Conservation (phyloP, 2,888 invertebrate species). For the Saturnia japonica region DNA sequence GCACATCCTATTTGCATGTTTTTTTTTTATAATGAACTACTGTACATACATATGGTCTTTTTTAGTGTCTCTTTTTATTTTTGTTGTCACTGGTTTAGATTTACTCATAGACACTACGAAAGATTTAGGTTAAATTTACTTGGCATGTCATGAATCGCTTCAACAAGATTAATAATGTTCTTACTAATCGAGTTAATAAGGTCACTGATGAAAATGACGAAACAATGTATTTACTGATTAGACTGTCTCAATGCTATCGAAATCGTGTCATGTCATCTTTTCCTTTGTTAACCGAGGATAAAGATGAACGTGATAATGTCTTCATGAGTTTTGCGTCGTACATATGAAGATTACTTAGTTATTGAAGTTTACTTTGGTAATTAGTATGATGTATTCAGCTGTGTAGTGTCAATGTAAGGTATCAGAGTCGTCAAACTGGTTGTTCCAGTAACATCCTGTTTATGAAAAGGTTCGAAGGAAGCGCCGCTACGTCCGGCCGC, state of each 20-base stretch:
- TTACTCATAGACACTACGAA: neutral
- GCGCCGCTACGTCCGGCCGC: constrained; percentile 82
- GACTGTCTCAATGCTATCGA: constrained; percentile 45
- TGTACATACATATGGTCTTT: neutral
- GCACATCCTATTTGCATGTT: neutral
- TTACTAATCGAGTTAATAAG: constrained; percentile 36
- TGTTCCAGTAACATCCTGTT: constrained; percentile 66
- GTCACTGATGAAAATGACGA: constrained; percentile 50
- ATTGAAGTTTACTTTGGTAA: neutral
- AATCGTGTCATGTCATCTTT: constrained; percentile 61
- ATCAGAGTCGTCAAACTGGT: constrained; percentile 42
- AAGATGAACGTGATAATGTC: constrained; percentile 44
- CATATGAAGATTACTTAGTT: constrained; percentile 7
- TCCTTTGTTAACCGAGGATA: constrained; percentile 61
- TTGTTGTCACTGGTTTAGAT: neutral
- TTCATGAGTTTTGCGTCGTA: constrained; percentile 13
- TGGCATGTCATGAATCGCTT: constrained; percentile 26
- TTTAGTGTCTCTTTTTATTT: neutral
- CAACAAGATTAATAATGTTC: constrained; percentile 24
- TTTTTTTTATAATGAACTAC: neutral
- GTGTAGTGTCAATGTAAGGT: constrained; percentile 23
- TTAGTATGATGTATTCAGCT: constrained; percentile 16
- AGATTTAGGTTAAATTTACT: neutral
- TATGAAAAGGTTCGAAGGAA: constrained; percentile 71
- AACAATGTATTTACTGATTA: constrained; percentile 50